These are phyloP conservation scores for Idaea aversata DNA, from an alignment of 2,888 invertebrate genomes.

Conservation along the genomic window DNA sequence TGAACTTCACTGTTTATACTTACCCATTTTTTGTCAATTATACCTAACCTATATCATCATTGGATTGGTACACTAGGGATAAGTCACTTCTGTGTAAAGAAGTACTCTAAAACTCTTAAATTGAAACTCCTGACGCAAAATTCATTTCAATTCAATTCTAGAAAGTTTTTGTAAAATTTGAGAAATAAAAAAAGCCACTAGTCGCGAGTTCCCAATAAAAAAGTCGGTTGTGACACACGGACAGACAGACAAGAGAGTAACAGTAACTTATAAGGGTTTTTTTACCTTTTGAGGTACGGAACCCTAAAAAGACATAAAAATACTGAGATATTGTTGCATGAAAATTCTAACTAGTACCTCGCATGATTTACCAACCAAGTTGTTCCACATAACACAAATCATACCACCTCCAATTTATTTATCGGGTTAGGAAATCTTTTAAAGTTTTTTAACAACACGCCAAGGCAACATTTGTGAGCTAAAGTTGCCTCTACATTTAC, in stretches of 20 bases:
- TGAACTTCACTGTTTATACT: too few species aligned
- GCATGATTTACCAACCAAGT: conserved; percentile 23
- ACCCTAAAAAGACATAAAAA: not conserved
- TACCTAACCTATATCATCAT: not conserved
- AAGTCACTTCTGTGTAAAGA: not conserved
- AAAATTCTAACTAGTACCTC: conserved; percentile 20
- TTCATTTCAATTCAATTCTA: too few species aligned
- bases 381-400: conserved; percentile 36
- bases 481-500: conserved; percentile 50
- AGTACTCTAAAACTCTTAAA: too few species aligned
- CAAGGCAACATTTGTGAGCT: conserved; percentile 44
- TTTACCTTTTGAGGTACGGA: not conserved
- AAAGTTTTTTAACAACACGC: conserved; percentile 57
- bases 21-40: not conserved
- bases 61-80: not conserved
- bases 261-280: too few species aligned
- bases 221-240: too few species aligned
- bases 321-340: not conserved
- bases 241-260: too few species aligned
- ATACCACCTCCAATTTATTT: conserved; percentile 41
- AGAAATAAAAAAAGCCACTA: too few species aligned
- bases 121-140: too few species aligned
- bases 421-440: conserved; percentile 43
- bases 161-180: too few species aligned
- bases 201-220: too few species aligned